These are phyloP conservation scores for Leistus spinibarbis DNA, from an alignment of 2,888 invertebrate species.

Conservation along the genomic window DNA sequence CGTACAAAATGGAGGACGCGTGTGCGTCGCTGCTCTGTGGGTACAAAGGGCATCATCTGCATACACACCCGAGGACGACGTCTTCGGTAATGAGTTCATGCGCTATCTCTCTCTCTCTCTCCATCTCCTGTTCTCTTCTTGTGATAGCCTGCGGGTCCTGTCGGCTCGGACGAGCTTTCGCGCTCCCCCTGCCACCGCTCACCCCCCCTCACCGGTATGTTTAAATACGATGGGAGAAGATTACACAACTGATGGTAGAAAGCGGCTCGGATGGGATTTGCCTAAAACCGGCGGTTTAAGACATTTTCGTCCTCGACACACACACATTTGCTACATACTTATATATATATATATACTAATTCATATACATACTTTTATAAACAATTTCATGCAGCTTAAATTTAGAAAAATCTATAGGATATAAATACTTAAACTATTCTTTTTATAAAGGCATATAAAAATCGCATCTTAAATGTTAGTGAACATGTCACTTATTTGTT, in stretches of 20 bases:
- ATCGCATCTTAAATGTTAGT: no score
- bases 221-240: conserved; percentile 30
- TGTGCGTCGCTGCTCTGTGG: conserved; percentile 32
- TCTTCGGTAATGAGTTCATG: conserved; percentile 30
- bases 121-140: no score
- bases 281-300: background rate
- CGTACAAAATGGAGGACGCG: conserved; percentile 51
- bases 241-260: conserved; percentile 1
- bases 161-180: background rate
- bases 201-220: conserved; percentile 21
- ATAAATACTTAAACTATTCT: no score
- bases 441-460: no score
- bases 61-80: conserved; percentile 9
- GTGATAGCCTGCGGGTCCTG: background rate
- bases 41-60: conserved; percentile 36
- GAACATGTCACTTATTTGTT: no score
- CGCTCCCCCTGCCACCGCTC: background rate
- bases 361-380: no score
- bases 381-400: no score
- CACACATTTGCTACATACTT: background rate
- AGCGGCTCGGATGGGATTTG: background rate
- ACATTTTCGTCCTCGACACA: background rate
- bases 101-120: background rate
- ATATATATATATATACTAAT: no score
- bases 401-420: no score